Base-by-base conservation (phyloP, 1,140 invertebrate species). In the Dysdera silvatica region DNA sequence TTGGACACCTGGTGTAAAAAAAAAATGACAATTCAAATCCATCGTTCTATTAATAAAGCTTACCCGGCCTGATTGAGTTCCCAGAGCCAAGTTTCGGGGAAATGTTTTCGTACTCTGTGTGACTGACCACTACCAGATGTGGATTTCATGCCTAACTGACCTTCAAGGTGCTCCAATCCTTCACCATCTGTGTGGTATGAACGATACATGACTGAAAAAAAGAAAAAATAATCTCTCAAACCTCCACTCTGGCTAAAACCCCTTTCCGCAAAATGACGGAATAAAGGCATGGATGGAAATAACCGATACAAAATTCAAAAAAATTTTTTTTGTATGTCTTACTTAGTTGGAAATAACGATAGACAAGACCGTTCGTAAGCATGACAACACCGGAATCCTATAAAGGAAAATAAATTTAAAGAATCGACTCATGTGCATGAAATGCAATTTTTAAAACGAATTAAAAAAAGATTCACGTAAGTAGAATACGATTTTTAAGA, bases 371-470 rank as follows among this genome's bases (percentile, higher is more conserved):
- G 74, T 91, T 89, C 8, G 87, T 88, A 43, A 90, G 71, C 35
- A 91, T 79, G 5, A 88, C 81, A 3, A 87, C 82, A 47, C 89
- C 88, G 31, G 85, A 83, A 77, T 87, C 86, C 85, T 90, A 37
- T 20, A 48, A 55, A n/a, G 20, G 4, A 47, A 32, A 29, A 37
- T 37, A n/a, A n/a, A n/a, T n/a, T n/a, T n/a, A n/a, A n/a, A n/a
- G n/a, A n/a, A n/a, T n/a, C n/a, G n/a, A n/a, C n/a, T n/a, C n/a
- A n/a, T n/a, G n/a, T n/a, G n/a, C n/a, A n/a, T n/a, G n/a, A n/a
- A n/a, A n/a, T 37, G 33, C 7, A 37, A 37, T 10, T 10, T 37
- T 16, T 10, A 37, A 37, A 37, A 37, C 16, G n/a, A 10, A 10
- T 37, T 37, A 37, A 37, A 37, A 37, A 37, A 84, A 82, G 59